Evolutionary conservation across 2,888 invertebrate species (phyloP), one percentile per base, ranked within the genome.

Genomic region (Drosophila atripex): DNA sequence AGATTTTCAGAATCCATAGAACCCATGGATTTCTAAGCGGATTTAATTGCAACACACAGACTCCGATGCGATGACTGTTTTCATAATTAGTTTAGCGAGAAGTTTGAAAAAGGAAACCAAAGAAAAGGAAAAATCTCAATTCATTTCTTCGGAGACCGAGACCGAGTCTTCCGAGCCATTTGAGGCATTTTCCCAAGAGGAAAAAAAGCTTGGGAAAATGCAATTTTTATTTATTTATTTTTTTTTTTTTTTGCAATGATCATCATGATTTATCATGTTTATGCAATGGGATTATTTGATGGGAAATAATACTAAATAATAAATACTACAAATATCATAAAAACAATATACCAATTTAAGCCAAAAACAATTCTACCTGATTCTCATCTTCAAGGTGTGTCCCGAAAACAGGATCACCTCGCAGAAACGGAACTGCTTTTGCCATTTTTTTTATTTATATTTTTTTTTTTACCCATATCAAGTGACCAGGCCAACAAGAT

Each of bases 131-230:
- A 61, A 52, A 52, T 38, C 30, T 39, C 52, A 70, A 70, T 60
- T 71, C 76, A 68, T 73, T 18, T 35, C 7, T 28, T 58, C 56
- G 58, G 52, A 73, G 66, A 23, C 4, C 21, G 5, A n/a, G n/a
- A n/a, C n/a, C n/a, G n/a, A n/a, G n/a, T 23, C 21, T 28, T 58
- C 55, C 60, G 52, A 73, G 66, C 80, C 80, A 80, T 80, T 84
- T 84, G 78, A 43, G 78, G 80, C 80, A 84, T 84, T 80, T 80
- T 84, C 80, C 80, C 84, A 64, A 63, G 61, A 47, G 47, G 51
- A 50, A 57, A 57, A 63, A 18, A 18, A 38, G n/a, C 8, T 8
- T 9, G 60, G 61, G 61, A 25, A 0, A 66, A 47, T 59, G 53
- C 14, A 21, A 45, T 43, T 39, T 51, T 1, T 18, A 18, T 18